These are phyloP conservation scores for Harpalus rufipes DNA, from an alignment of 2,888 invertebrate species.

Conservation along the genomic window DNA sequence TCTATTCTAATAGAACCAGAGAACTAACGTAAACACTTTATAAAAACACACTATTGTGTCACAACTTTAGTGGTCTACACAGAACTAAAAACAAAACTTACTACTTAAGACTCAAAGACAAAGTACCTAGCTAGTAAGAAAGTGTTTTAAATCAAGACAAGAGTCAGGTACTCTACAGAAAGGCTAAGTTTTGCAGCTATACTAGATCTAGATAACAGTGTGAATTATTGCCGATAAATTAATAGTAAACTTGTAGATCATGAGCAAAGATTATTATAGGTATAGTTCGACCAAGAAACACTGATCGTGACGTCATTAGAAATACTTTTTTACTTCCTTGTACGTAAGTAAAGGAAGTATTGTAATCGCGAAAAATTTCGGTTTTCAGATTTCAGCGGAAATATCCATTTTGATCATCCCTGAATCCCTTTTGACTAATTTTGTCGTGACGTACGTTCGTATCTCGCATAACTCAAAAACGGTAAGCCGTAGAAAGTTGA, in stretches of 20 bases:
- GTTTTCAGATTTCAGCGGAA: no score
- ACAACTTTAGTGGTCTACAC: slow-evolving; percentile 21
- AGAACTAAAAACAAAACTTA: background rate
- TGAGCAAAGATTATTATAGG: slow-evolving; percentile 36
- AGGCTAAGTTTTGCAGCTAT: slow-evolving; percentile 56
- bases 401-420: no score
- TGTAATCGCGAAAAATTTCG: no score
- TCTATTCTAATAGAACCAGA: slow-evolving; percentile 38
- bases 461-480: no score
- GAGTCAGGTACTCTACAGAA: slow-evolving; percentile 57
- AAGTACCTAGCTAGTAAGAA: background rate
- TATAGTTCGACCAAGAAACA: background rate
- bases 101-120: no score
- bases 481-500: no score
- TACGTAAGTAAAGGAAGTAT: no score
- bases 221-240: slow-evolving; percentile 40
- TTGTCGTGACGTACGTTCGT: no score
- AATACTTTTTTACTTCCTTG: no score
- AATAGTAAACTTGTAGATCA: slow-evolving; percentile 19
- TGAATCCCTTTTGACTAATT: no score
- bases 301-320: background rate
- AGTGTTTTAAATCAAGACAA: background rate
- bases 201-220: slow-evolving; percentile 59
- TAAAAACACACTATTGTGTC: slow-evolving; percentile 49
- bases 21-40: slow-evolving; percentile 22